Base-by-base conservation (phyloP, 2,113 vertebrate species). In the Arizona elegans region DNA sequence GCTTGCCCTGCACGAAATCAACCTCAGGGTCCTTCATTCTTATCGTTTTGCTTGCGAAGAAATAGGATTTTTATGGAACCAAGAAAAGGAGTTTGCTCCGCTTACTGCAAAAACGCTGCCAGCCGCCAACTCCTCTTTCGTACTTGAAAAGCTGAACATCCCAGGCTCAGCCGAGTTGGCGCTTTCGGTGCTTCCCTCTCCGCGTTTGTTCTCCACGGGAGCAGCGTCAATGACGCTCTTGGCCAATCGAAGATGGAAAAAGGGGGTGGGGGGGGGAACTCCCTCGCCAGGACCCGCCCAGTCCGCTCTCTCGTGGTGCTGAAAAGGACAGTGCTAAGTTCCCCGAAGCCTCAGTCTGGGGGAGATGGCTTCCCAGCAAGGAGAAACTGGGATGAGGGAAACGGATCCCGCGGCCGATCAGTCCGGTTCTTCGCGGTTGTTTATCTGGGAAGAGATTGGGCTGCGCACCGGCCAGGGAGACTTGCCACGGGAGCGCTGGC, bases 401-500 rank as follows among this genome's bases (percentile, higher is more conserved):
- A 12, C 5, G 15, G 65, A 29, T 65, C 62, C 26, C 26, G 23
- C 62, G 10, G 62, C 26, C 26, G 62, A 11, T 26, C 62, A 29
- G 10, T 65, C 62, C 4, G 1, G 62, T 3, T 26, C 62, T 29
- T 11, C 62, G 26, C 93, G 26, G 88, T 90, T 94, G 5, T 95
- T 96, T 93, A 97, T 96, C 0, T 97, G 96, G 97, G 97, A 97
- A 2, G 97, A 97, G 56, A 59, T 97, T 87, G 15, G 54, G 54
- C 50, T 2, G 62, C 95, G 0, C 90, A 53, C 95, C 0, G 96
- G 97, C 1, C 89, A 0, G 0, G 70, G 81, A 2, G 91, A 91
- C 8, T 33, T 55, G 55, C 52, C 89, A n/a, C 85, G 0, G 91
- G 93, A 97, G 1, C 58, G 58, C 58, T 59, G 58, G 58, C 58